phyloP scores from a whole-genome alignment of 2,888 invertebrate genomes.

The Minunthozetes semirufus region DNA sequence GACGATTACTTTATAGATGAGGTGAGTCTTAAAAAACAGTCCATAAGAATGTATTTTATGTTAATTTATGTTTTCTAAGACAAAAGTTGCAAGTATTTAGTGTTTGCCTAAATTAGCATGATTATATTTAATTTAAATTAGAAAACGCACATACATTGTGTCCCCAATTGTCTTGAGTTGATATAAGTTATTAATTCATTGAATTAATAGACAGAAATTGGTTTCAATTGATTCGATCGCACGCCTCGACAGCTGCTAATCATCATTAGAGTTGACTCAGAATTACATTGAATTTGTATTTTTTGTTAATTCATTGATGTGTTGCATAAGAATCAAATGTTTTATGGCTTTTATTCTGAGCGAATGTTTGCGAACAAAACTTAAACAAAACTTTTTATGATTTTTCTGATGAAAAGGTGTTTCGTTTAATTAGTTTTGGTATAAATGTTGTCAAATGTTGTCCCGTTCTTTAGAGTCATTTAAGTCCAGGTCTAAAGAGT shows the following conservation, averaged over 20 bases:
- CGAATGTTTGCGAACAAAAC: no score
- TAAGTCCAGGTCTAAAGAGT: neutral
- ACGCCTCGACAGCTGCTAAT: conserved; percentile 28
- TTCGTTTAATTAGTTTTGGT: neutral
- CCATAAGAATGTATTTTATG: neutral
- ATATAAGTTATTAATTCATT: neutral
- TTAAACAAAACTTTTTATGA: no score
- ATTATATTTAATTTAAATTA: neutral
- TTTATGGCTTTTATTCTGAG: no score
- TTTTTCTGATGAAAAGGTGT: neutral
- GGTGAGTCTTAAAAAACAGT: conserved; percentile 20
- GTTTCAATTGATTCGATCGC: conserved; percentile 21
- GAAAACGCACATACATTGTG: neutral
- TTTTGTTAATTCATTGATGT: neutral
- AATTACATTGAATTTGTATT: neutral
- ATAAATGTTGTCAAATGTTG: conserved; percentile 22
- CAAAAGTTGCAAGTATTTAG: neutral
- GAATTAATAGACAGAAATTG: conserved; percentile 16
- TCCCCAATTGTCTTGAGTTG: neutral
- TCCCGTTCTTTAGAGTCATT: conserved; percentile 16
- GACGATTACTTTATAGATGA: conserved; percentile 3
- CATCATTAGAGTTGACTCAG: conserved; percentile 12
- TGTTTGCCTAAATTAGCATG: neutral
- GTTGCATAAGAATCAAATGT: neutral
- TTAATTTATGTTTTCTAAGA: neutral